Percentiles rank a stretch among this genome's conserved stretches.
Evolutionary conservation across 2,113 vertebrate genomes (phyloP).

Genomic region (Pongo pygmaeus): DNA sequence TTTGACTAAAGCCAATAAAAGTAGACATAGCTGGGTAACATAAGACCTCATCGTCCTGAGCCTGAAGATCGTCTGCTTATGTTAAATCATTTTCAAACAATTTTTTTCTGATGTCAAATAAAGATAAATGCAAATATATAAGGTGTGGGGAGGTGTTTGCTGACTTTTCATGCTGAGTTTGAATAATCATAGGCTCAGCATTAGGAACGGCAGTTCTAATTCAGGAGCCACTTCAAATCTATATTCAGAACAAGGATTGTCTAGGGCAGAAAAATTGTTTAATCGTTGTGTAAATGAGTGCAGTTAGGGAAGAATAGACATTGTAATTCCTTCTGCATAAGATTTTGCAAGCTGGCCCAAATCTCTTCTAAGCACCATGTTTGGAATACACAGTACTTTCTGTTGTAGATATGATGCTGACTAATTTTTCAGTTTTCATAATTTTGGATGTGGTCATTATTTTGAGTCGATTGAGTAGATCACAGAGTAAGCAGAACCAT

Average conservation of each 20-base stretch:
- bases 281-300: conserved; percentile 50
- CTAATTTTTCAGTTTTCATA: conserved; percentile 35
- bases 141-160: conserved; percentile 31
- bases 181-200: conserved; percentile 29
- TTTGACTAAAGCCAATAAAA: conserved; percentile 53
- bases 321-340: conserved; percentile 32
- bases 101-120: conserved; percentile 39
- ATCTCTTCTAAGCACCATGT: conserved; percentile 7
- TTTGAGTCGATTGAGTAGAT: conserved; percentile 39
- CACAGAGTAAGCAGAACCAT: conserved; percentile 12
- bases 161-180: conserved; percentile 43
- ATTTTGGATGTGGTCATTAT: conserved; percentile 38
- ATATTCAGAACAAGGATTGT: conserved; percentile 59
- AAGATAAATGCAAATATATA: conserved; percentile 43
- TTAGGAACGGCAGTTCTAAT: conserved; percentile 50
- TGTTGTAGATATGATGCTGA: background rate
- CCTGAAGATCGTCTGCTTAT: background rate
- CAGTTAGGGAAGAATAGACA: conserved; percentile 33
- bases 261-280: conserved; percentile 30
- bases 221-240: conserved; percentile 57
- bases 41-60: conserved; percentile 30
- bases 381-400: conserved; percentile 1
- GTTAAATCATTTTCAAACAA: conserved; percentile 45
- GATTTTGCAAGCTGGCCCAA: background rate
- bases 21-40: background rate